Conservation (phyloP, 2,797 vertebrate species). For the Chaenodraco wilsoni region DNA sequence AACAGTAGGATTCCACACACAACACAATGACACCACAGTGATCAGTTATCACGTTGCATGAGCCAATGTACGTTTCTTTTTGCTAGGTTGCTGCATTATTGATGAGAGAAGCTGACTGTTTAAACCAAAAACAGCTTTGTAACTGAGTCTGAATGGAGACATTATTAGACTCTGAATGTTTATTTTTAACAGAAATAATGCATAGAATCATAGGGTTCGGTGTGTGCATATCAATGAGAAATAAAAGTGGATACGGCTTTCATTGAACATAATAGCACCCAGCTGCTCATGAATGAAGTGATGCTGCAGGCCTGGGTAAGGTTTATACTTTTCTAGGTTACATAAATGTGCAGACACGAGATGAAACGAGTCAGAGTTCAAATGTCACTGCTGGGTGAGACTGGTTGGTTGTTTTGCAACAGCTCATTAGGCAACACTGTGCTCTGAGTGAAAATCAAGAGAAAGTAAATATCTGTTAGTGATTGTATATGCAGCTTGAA, state of each 20-base stretch:
- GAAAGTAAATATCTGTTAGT: neutral
- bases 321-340: neutral
- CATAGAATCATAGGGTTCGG: slow-evolving; percentile 13
- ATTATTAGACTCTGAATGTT: neutral
- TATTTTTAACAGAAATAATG: slow-evolving; percentile 10
- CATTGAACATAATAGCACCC: neutral
- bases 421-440: neutral
- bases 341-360: neutral
- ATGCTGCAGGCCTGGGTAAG: slow-evolving; percentile 5
- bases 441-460: neutral
- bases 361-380: neutral
- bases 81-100: slow-evolving; percentile 47
- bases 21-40: slow-evolving; percentile 24
- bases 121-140: slow-evolving; percentile 29
- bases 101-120: slow-evolving; percentile 43
- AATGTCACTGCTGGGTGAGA: neutral
- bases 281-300: slow-evolving; percentile 9
- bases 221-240: slow-evolving; percentile 15
- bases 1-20: slow-evolving; percentile 13
- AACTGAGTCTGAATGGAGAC: slow-evolving; percentile 19
- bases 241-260: neutral
- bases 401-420: neutral
- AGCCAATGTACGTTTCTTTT: slow-evolving; percentile 23
- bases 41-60: slow-evolving; percentile 24
- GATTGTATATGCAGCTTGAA: neutral